Conservation (phyloP, 2,113 vertebrate genomes). For the Sebastes schlegelii region DNA sequence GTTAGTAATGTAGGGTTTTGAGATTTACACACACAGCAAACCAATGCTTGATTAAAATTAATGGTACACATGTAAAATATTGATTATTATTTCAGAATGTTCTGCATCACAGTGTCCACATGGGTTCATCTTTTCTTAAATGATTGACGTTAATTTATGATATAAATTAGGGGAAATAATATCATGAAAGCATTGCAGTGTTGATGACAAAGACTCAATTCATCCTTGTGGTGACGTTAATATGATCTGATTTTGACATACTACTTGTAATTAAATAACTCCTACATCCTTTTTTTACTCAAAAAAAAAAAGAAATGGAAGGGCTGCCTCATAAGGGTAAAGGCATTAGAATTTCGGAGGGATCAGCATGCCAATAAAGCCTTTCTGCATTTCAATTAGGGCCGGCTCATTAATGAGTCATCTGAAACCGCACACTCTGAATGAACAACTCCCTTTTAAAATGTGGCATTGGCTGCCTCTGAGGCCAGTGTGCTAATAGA, state of each 20-base stretch:
- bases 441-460: slow-evolving; percentile 71
- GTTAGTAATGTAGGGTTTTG: neutral
- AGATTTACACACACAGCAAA: neutral
- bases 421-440: slow-evolving; percentile 66
- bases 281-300: slow-evolving; percentile 7
- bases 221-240: neutral
- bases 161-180: slow-evolving; percentile 31
- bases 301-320: neutral
- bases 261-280: slow-evolving; percentile 25
- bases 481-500: slow-evolving; percentile 81
- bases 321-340: slow-evolving; percentile 24
- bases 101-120: slow-evolving; percentile 4
- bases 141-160: neutral
- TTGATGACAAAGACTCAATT: slow-evolving; percentile 25
- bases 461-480: slow-evolving; percentile 71
- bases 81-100: slow-evolving; percentile 26
- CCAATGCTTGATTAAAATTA: slow-evolving; percentile 9
- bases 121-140: neutral
- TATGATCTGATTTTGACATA: slow-evolving; percentile 7
- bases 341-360: slow-evolving; percentile 47
- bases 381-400: slow-evolving; percentile 74
- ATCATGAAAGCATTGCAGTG: neutral
- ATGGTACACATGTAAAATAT: slow-evolving; percentile 13
- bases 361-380: slow-evolving; percentile 62
- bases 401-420: slow-evolving; percentile 72